A percentile compares a stretch with the other conserved stretches of the same genome.
These are phyloP conservation scores for Lithodes maja DNA, from an alignment of 2,888 invertebrate species.

Conservation along the genomic window DNA sequence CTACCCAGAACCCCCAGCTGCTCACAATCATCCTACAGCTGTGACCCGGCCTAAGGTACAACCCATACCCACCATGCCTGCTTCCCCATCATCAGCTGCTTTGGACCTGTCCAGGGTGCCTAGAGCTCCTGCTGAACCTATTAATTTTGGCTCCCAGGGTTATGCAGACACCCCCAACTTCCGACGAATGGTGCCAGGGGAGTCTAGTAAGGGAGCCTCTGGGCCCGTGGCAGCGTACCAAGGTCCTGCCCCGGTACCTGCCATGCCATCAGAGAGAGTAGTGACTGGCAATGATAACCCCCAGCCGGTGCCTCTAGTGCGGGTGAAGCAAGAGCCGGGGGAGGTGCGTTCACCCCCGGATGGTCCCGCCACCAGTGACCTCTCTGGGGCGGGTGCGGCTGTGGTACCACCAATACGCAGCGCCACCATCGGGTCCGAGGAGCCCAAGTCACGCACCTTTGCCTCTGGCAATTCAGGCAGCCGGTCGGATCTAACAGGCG, in stretches of 20 bases:
- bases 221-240: slow-evolving; percentile 50
- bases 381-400: slow-evolving; percentile 29
- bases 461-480: slow-evolving; percentile 52
- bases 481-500: slow-evolving; percentile 36
- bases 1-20: slow-evolving; percentile 46
- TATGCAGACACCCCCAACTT: slow-evolving; percentile 57
- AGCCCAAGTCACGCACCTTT: slow-evolving; percentile 53
- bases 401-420: slow-evolving; percentile 61
- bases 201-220: slow-evolving; percentile 60
- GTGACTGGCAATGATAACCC: slow-evolving; percentile 68
- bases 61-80: slow-evolving; percentile 24
- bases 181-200: slow-evolving; percentile 69
- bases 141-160: slow-evolving; percentile 47
- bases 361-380: slow-evolving; percentile 61
- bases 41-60: slow-evolving; percentile 52
- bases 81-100: slow-evolving; percentile 44
- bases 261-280: slow-evolving; percentile 67
- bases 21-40: slow-evolving; percentile 49
- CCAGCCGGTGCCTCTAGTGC: slow-evolving; percentile 54
- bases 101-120: slow-evolving; percentile 57
- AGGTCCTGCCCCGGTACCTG: slow-evolving; percentile 55
- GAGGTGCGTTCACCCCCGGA: slow-evolving; percentile 66
- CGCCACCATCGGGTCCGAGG: slow-evolving; percentile 67
- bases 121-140: slow-evolving; percentile 14
- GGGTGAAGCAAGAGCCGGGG: slow-evolving; percentile 60